A percentile compares a stretch with the other conserved stretches of the same genome.
phyloP scores from a whole-genome alignment of 2,888 invertebrate genomes.

The Chymomyza amoena region DNA sequence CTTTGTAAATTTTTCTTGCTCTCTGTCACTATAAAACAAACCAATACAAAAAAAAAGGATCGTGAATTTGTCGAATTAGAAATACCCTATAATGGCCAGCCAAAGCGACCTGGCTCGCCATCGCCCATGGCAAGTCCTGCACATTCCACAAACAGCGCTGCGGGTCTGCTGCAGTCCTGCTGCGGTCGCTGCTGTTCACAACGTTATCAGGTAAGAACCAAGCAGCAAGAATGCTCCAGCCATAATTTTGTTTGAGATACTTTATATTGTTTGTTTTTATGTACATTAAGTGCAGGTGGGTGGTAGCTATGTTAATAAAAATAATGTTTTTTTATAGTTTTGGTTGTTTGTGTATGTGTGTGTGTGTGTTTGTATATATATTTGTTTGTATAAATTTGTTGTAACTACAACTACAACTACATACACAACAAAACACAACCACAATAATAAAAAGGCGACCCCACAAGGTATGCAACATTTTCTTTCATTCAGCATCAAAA shows the following conservation, averaged over 20 bases:
- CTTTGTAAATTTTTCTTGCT: conserved; percentile 64
- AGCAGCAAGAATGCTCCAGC: too few relatives aligned
- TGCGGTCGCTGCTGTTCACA: conserved; percentile 91
- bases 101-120: conserved; percentile 93
- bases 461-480: conserved; percentile 13
- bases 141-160: conserved; percentile 87
- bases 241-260: neutral
- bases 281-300: conserved; percentile 38
- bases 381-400: conserved; percentile 29
- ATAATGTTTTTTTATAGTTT: conserved; percentile 9
- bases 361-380: conserved; percentile 32
- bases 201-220: conserved; percentile 87
- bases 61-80: conserved; percentile 98
- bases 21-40: conserved; percentile 36
- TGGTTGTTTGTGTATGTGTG: conserved; percentile 28
- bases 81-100: conserved; percentile 95
- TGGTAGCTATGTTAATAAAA: conserved; percentile 15
- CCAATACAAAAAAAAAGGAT: conserved; percentile 82
- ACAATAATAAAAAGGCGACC: neutral
- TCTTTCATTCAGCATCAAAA: neutral
- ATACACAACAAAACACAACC: conserved; percentile 9
- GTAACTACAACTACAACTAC: neutral
- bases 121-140: conserved; percentile 92
- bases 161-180: conserved; percentile 88
- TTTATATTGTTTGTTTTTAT: conserved; percentile 12